phyloP scores from a whole-genome alignment of 2,113 vertebrate genomes.

The Nycticebus coucang region DNA sequence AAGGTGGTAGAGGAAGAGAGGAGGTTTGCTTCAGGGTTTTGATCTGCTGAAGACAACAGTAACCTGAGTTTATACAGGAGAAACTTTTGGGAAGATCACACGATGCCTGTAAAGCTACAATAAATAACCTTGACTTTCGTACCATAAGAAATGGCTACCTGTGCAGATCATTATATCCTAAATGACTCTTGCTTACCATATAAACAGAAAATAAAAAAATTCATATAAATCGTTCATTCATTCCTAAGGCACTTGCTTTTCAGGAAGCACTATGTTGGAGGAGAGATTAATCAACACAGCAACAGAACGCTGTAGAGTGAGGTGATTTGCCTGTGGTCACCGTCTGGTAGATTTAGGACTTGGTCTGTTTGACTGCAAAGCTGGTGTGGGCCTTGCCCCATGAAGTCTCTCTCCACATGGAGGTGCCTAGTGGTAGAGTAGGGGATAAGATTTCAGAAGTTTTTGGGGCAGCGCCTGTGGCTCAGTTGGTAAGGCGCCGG shows the following conservation, averaged over 20 bases:
- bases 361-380: neutral
- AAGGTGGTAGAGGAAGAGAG: accelerated
- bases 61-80: neutral
- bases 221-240: neutral
- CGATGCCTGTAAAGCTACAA: neutral
- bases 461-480: too few species aligned
- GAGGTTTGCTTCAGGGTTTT: neutral
- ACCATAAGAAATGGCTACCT: neutral
- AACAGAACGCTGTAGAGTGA: neutral
- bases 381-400: accelerated
- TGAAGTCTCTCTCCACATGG: neutral
- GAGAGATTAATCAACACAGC: neutral
- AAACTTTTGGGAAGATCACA: neutral
- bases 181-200: neutral
- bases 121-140: neutral
- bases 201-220: neutral
- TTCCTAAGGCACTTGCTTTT: neutral
- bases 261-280: neutral
- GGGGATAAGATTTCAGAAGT: too few species aligned
- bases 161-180: neutral
- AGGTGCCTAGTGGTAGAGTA: too few species aligned
- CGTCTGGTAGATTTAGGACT: neutral
- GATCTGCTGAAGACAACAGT: neutral
- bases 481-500: too few species aligned
- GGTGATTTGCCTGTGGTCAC: too few species aligned